A percentile compares a stretch with the other conserved stretches of the same genome.
Conservation (phyloP, 1,140 invertebrate genomes). For the Drosophila neocordata region DNA sequence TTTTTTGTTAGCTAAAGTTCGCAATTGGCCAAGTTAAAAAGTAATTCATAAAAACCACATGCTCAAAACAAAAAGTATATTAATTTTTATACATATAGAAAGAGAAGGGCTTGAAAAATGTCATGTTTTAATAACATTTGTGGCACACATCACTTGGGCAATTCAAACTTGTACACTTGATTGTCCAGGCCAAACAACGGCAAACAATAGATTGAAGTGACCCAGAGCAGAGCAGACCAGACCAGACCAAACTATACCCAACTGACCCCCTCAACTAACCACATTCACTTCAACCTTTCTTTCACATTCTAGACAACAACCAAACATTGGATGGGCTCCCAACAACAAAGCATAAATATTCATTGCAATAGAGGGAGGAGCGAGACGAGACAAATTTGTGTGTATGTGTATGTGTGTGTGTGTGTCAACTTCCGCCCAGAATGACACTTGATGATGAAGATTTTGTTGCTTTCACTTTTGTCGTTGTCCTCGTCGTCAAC, state of each 20-base stretch:
- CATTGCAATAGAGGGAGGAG: constrained; percentile 50
- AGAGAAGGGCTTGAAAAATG: constrained; percentile 27
- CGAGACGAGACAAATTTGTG: constrained; percentile 21
- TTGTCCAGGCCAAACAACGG: constrained; percentile 47
- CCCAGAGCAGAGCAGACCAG: neutral
- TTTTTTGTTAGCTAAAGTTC: neutral
- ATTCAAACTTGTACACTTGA: constrained; percentile 73
- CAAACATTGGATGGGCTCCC: constrained; percentile 49
- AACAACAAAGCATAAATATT: constrained; percentile 75
- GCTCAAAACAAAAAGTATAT: neutral
- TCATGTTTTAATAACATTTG: constrained; percentile 51
- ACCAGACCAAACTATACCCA: constrained; percentile 3
- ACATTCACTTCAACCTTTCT: neutral
- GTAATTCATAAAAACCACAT: neutral
- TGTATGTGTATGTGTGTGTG: constrained; percentile 27
- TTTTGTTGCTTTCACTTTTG: constrained; percentile 81
- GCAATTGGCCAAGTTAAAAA: neutral
- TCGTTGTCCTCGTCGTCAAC: constrained; percentile 37
- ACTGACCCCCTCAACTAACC: neutral
- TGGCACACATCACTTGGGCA: constrained; percentile 33
- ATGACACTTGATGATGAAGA: constrained; percentile 81
- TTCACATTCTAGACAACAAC: constrained; percentile 33
- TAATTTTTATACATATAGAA: constrained; percentile 3
- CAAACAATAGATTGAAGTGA: neutral
- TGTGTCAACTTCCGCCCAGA: constrained; percentile 74